Percentiles rank a stretch among this genome's conserved stretches.
These are phyloP conservation scores for Pelagia noctiluca DNA, from an alignment of 30 jellyfish, hydroid and myxozoan species.

Conservation along the genomic window DNA sequence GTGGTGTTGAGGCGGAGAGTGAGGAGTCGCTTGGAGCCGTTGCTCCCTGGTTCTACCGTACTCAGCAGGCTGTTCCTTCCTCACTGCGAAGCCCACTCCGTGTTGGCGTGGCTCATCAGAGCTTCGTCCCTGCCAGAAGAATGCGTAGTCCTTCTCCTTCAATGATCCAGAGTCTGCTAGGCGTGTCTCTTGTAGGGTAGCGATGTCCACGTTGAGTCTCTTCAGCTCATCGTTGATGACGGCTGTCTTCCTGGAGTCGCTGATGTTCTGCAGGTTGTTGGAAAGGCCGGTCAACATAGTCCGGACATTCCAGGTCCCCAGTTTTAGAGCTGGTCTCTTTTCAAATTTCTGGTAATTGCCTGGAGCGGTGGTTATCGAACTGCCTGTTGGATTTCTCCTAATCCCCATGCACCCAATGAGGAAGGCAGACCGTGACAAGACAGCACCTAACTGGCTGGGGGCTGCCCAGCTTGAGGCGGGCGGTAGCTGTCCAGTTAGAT, in stretches of 20 bases:
- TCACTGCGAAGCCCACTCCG: conserved; percentile 24
- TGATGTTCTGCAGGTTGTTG: no score
- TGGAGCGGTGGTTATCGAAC: not conserved
- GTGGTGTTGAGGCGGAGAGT: conserved; percentile 12
- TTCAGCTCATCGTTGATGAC: not conserved
- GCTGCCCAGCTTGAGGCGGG: conserved; percentile 22
- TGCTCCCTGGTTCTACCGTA: conserved; percentile 30
- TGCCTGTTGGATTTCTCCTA: not conserved
- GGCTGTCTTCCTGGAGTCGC: not conserved
- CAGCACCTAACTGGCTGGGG: conserved; percentile 12
- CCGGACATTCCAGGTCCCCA: not conserved
- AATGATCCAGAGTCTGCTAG: not conserved
- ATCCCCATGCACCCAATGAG: conserved; percentile 21
- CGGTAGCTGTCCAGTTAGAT: conserved; percentile 6
- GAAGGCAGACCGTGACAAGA: conserved; percentile 8
- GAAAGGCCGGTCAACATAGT: not conserved
- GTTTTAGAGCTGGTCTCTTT: not conserved
- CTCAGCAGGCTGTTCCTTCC: conserved; percentile 27
- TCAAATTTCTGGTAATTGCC: not conserved
- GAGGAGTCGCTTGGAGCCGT: conserved; percentile 41
- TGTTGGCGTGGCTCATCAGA: conserved; percentile 25
- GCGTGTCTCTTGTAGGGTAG: not conserved
- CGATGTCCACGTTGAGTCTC: not conserved
- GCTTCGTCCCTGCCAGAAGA: no score
- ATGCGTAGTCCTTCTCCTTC: not conserved